These are phyloP conservation scores for Panurus biarmicus DNA, from an alignment of 2,113 vertebrate genomes.

Conservation along the genomic window DNA sequence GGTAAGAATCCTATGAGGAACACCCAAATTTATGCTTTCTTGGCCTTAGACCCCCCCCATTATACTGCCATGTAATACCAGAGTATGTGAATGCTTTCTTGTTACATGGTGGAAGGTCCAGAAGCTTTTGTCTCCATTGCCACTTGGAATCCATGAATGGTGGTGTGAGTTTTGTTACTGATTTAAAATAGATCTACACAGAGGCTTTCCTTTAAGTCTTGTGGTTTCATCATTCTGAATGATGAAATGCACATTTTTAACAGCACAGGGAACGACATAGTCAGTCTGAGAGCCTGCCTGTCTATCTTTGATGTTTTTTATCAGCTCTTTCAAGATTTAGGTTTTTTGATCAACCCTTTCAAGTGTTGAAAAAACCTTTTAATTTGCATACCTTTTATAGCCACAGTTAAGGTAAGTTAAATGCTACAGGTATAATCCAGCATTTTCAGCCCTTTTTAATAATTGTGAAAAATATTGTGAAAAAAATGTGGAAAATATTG, in stretches of 20 bases:
- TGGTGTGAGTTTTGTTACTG: neutral
- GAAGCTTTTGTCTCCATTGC: neutral
- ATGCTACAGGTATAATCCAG: neutral
- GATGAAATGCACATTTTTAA: neutral
- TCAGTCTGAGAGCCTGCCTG: neutral
- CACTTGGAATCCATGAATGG: neutral
- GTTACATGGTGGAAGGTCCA: neutral
- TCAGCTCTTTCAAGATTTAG: neutral
- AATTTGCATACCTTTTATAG: neutral
- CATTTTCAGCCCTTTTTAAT: neutral
- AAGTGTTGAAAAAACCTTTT: neutral
- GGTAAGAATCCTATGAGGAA: neutral
- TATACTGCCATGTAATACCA: neutral
- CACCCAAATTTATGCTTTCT: neutral
- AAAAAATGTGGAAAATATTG: too few relatives aligned
- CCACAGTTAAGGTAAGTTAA: neutral
- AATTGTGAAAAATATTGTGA: too few relatives aligned
- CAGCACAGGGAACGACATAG: neutral
- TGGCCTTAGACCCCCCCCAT: neutral
- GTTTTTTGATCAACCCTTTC: neutral
- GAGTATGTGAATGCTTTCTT: neutral
- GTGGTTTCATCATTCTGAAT: neutral
- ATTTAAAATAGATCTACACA: neutral
- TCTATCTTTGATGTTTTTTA: neutral
- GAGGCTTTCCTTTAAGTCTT: neutral